Base-by-base conservation (phyloP, 2,113 vertebrate genomes). In the Fulica atra region DNA sequence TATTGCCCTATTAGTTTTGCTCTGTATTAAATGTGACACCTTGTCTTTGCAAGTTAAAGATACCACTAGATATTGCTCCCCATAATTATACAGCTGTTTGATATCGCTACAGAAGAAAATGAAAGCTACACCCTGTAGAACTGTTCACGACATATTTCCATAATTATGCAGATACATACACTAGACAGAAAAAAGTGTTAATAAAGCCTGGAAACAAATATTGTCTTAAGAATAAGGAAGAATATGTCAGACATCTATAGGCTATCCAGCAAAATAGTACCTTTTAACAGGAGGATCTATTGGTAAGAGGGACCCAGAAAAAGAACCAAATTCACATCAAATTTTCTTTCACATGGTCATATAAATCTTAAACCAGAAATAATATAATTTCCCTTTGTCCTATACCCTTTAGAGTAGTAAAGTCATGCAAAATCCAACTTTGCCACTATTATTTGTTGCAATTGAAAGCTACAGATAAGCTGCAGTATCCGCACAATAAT, bases 31-130 rank as follows among this genome's bases (percentile, higher is more conserved):
- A 93, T 86, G 76, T 93, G 88, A 93, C 84, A 92, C 60, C 35
- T 96, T 96, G 95, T 90, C 96, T 95, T 95, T 88, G 76, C 59
- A 93, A 91, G 72, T 93, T 91, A 88, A 90, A 81, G 74, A 63
- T 92, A 92, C 72, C 44, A 31, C 81, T 83, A 10, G 38, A 44
- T 56, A 81, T n/a, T 26, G n/a, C 44, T 92, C 35, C 48, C 59
- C 28, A 9, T 94, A 93, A 96, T 96, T 93, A 93, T 18, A 48
- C 64, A 87, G 48, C 53, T 89, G 68, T 76, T 96, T 86, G 78
- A 71, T 73, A 93, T 56, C 57, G 35, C 65, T 77, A 28, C 46
- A 90, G 56, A 86, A 90, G 64, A 88, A 91, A 91, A 92, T 84
- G 81, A 97, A 97, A 92, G 44, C 57, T 83, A 74, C 50, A 73